A percentile compares a stretch with the other conserved stretches of the same genome.
phyloP scores from a whole-genome alignment of 1,140 invertebrate species.

The Zophobas morio region DNA sequence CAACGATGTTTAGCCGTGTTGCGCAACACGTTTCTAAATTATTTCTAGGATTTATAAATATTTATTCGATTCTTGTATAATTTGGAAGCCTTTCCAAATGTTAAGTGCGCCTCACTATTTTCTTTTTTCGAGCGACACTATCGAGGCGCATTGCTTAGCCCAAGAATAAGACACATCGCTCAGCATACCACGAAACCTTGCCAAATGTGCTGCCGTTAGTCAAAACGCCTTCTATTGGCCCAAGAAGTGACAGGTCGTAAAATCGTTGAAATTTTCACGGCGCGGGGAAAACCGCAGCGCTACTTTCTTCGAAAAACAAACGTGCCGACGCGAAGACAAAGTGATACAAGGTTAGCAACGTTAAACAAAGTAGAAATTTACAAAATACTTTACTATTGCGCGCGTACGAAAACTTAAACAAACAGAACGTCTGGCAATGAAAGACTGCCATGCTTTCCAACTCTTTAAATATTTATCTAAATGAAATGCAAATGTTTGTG shows the following conservation, averaged over 20 bases:
- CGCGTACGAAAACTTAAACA: slow-evolving; percentile 7
- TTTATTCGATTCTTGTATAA: slow-evolving; percentile 43
- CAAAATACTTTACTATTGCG: background rate
- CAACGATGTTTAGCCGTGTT: slow-evolving; percentile 40
- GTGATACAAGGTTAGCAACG: background rate
- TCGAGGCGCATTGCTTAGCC: slow-evolving; percentile 11
- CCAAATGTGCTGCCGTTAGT: slow-evolving; percentile 27
- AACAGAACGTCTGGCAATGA: background rate
- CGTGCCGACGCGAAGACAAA: background rate
- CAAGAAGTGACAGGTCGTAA: slow-evolving; percentile 18
- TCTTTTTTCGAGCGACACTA: background rate
- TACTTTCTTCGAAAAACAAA: slow-evolving; percentile 1
- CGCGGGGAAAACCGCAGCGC: background rate
- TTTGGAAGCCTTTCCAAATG: slow-evolving; percentile 41
- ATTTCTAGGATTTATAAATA: slow-evolving; percentile 43
- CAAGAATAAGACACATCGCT: slow-evolving; percentile 17
- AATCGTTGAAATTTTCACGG: slow-evolving; percentile 11
- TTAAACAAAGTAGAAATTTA: background rate
- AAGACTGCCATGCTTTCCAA: background rate
- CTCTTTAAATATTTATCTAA: slow-evolving; percentile 8
- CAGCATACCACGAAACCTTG: slow-evolving; percentile 15
- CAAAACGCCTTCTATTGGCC: slow-evolving; percentile 25
- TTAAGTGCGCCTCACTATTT: slow-evolving; percentile 31
- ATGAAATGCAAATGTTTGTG: slow-evolving; percentile 30
- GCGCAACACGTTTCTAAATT: slow-evolving; percentile 42